Base-by-base conservation (phyloP, 2,797 vertebrate genomes). In the Dallia pectoralis region DNA sequence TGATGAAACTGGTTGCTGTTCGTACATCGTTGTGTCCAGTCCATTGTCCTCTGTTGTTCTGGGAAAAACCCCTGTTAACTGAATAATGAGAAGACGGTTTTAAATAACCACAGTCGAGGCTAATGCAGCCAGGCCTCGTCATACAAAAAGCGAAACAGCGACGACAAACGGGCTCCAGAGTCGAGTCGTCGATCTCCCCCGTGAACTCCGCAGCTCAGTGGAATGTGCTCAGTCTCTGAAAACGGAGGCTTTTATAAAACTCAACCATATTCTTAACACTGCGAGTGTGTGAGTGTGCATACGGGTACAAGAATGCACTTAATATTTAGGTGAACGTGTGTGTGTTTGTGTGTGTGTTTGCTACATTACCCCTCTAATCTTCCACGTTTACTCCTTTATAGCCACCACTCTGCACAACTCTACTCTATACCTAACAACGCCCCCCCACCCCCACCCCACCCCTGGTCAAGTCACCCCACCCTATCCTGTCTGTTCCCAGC, bases 181-280 rank as follows among this genome's bases (percentile, higher is more conserved):
- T 59, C 33, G 47, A 77, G 25, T 6, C 12, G 47, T 76, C 72
- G 32, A n/a, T 71, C 68, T 79, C 74, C 71, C 71, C 76, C 67
- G 63, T 40, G 76, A 59, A 84, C 73, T 69, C 71, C 25, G 51
- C n/a, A n/a, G 48, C 67, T 61, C 19, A 25, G 48, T 74, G 65
- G 81, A 85, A 84, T 87, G 84, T 84, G 77, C 32, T 1, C 69
- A 69, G 74, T 73, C 72, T 79, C 69, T 75, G 63, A 74, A 81
- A 89, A 87, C 84, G 77, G 84, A 84, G 84, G 0, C 85, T 89
- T 90, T 87, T 73, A 84, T 75, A 87, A 90, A 91, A 81, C 82
- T 87, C 75, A 81, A 77, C 79, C 63, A 80, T 81, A 61, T 67
- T 71, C 77, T 51, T 40, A 47, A 40, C 18, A 47, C 65, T 47